Base-by-base conservation (phyloP, 1,140 invertebrate genomes). In the Panulirus ornatus region DNA sequence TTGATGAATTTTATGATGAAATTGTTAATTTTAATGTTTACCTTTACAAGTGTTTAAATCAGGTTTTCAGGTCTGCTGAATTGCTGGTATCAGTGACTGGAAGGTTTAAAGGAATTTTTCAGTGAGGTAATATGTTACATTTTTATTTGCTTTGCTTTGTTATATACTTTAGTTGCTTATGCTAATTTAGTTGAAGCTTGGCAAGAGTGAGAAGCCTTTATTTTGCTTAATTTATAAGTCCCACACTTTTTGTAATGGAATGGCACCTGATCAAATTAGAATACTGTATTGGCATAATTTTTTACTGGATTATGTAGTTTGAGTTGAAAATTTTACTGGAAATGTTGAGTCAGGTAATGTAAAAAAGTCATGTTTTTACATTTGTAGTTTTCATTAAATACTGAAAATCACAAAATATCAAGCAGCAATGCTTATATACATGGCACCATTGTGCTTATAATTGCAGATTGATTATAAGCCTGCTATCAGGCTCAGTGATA, bases 11-110 rank as follows among this genome's bases (percentile, higher is more conserved):
- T 66, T 66, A 66, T 66, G 6, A 66, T 66, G 9, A 63, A 63
- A 66, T 58, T 58, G 19, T 30, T 66, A 30, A 66, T 34, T 66
- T 58, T 5, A 3, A n/a, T 30, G 58, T 34, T 66, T n/a, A 66
- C 30, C 27, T 9, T 66, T 66, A 5, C 27, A 30, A 22, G 19
- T 81, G 78, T 81, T 81, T 81, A 47, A 54, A 81, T 47, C 78
- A 81, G 78, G 78, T 58, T 81, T 81, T 58, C 78, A 81, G 78
- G 36, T 36, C 30, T 44, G 44, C 36, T 44, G 36, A 54, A 14
- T 81, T 58, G 58, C 58, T 30, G 58, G n/a, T 66, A 22, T 30
- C 27, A 66, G 8, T 30, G n/a, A 5, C 30, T 66, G 58, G 58
- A 66, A 66, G 30, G 58, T 66, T 66, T 66, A 30, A 66, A 66